Base-by-base conservation (phyloP, 1,140 invertebrate species). In the Drosophila serrata region DNA sequence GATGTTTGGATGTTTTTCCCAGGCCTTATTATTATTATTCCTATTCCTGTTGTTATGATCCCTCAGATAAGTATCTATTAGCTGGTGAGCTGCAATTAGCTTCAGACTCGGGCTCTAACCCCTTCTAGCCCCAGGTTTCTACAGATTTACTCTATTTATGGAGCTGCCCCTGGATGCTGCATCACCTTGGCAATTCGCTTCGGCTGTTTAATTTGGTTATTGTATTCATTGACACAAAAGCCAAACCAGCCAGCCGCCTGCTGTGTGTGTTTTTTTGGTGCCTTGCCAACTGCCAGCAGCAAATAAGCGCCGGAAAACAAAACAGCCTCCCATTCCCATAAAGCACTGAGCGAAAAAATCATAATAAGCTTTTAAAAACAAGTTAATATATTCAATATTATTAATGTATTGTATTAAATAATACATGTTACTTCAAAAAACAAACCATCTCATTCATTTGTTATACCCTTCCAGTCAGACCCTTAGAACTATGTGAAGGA, bases 151-250 rank as follows among this genome's bases (percentile, higher is more conserved):
- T 19, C 22, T 33, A 51, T 51, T 51, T 80, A 63, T 58, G 70
- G 53, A 59, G 62, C 72, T 46, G 78, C 48, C 22, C 17, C 31
- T 53, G 46, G 15, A 9, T 17, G 33, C 51, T 60, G 85, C 64
- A 85, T 90, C 86, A 79, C 85, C 85, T 90, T 85, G 85, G 85
- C 79, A 90, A 85, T 55, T n/a, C 51, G 33, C 22, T 55, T 37
- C 51, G 19, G 33, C 51, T 55, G 15, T 90, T 90, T 90, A 90
- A 90, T 90, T 90, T 90, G 86, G 85, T 90, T 90, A 90, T 90
- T 90, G 85, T 90, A 90, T 90, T 90, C 85, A 90, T 90, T 90
- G 85, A 76, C 85, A 90, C 85, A 90, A 90, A 90, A 85, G 85
- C 85, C 70, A 81, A 82, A 65, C 46, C 65, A 63, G 65, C 19